Conservation (phyloP, 2,797 vertebrate genomes). For the Epinephelus coioides region DNA sequence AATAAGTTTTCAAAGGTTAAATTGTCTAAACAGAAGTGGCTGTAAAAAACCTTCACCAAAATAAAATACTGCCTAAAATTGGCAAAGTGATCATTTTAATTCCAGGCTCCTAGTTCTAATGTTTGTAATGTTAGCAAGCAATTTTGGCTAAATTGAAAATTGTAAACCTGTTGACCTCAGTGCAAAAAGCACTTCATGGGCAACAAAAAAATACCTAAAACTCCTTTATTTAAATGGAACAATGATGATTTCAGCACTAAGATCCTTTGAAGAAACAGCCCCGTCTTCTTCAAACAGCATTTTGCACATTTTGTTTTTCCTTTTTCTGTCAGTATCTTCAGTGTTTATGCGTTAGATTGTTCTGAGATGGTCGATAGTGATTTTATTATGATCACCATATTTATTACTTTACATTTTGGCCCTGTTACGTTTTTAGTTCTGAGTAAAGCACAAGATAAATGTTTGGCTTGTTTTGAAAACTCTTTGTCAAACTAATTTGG, state of each 20-base stretch:
- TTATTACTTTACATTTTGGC: slow-evolving; percentile 44
- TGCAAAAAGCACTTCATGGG: background rate
- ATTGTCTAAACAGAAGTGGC: too few species aligned
- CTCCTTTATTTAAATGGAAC: background rate
- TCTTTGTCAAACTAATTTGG: background rate
- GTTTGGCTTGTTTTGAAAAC: background rate
- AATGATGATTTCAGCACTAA: slow-evolving; percentile 28
- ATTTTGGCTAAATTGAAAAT: background rate
- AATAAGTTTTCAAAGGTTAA: background rate
- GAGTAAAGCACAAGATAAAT: slow-evolving; percentile 16
- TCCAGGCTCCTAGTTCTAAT: background rate
- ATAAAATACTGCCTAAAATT: background rate
- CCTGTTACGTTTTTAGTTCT: slow-evolving; percentile 5
- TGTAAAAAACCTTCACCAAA: background rate
- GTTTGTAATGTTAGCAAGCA: background rate
- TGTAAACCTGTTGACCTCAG: background rate
- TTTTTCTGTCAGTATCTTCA: too few species aligned
- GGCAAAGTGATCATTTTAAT: background rate
- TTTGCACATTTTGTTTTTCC: slow-evolving; percentile 76
- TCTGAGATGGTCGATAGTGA: slow-evolving; percentile 1
- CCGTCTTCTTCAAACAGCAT: slow-evolving; percentile 53
- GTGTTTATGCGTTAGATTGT: slow-evolving; percentile 19
- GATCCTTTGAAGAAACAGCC: slow-evolving; percentile 27
- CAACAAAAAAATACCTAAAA: background rate
- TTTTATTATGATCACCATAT: slow-evolving; percentile 21